Conservation (phyloP, 2,113 vertebrate genomes). For the Cynocephalus volans region DNA sequence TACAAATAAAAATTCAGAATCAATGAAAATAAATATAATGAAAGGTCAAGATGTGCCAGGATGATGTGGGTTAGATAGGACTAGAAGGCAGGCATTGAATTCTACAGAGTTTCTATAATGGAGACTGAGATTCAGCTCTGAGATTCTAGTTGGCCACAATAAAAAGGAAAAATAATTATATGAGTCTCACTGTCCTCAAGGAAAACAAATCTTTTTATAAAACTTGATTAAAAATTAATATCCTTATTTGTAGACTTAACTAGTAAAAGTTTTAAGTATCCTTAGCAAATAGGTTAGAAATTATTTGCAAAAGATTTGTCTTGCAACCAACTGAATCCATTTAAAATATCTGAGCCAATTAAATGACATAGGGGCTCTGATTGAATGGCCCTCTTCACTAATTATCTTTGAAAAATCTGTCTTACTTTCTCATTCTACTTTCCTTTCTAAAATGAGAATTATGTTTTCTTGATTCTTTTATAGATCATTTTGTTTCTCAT, state of each 20-base stretch:
- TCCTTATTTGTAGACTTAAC: not conserved
- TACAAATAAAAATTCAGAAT: not conserved
- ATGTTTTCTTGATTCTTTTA: not conserved
- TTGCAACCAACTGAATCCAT: not conserved
- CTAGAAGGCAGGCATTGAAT: not conserved
- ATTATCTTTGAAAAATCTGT: not conserved
- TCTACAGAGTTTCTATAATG: not conserved
- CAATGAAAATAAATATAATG: conserved; percentile 1
- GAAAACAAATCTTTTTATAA: not conserved
- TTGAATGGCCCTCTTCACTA: not conserved
- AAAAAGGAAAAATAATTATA: not conserved
- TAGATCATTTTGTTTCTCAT: not conserved
- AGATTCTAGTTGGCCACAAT: not conserved
- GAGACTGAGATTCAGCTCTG: not conserved
- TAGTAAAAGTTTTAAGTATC: not conserved
- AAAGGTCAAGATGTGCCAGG: not conserved
- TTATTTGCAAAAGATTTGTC: conserved; percentile 23
- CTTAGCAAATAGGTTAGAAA: not conserved
- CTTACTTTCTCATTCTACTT: not conserved
- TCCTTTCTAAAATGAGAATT: conserved; percentile 43
- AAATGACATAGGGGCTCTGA: not conserved
- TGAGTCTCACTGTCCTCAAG: not conserved
- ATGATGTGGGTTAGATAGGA: not conserved
- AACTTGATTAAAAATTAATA: conserved; percentile 47
- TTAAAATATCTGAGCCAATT: not conserved